Percentiles rank a stretch among this genome's conserved stretches.
These are phyloP conservation scores for Platycnemis pennipes DNA, from an alignment of 2,888 invertebrate species.

Conservation along the genomic window DNA sequence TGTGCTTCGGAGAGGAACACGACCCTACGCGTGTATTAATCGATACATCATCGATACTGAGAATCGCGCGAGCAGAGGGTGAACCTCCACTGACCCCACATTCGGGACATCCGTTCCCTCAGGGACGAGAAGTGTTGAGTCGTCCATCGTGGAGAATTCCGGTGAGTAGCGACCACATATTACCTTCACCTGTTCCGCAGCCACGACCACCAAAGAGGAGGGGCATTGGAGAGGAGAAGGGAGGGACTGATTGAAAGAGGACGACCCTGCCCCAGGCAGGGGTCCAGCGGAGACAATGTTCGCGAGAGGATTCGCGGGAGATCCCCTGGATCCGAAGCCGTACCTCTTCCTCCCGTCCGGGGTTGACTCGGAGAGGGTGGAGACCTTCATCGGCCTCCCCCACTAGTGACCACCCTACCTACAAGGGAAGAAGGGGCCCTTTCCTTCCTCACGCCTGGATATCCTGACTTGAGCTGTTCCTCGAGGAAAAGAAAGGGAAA, in stretches of 20 bases:
- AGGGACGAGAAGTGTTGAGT: not conserved
- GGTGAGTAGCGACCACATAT: not conserved
- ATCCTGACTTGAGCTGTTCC: not conserved
- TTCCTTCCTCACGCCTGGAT: not conserved
- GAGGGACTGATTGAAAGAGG: not conserved
- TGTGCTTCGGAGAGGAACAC: not conserved
- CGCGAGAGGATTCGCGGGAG: not conserved
- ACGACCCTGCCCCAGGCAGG: not conserved
- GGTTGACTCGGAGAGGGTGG: slow-evolving; percentile 48
- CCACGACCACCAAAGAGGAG: not conserved
- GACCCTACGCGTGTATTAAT: not conserved
- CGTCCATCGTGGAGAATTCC: not conserved
- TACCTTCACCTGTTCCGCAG: not conserved
- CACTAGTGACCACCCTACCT: not conserved
- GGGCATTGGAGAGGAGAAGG: not conserved
- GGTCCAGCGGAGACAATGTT: not conserved
- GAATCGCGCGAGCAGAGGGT: not conserved
- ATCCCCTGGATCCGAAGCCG: not conserved
- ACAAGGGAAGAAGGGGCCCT: not conserved
- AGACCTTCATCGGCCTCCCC: not conserved
- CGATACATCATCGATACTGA: not conserved
- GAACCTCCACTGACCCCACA: not conserved
- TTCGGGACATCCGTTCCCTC: not conserved
- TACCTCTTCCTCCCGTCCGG: not conserved
- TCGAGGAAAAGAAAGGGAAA: not conserved